Evolutionary conservation across 2,113 vertebrate genomes (phyloP).

Genomic region (Eulemur rufifrons): DNA sequence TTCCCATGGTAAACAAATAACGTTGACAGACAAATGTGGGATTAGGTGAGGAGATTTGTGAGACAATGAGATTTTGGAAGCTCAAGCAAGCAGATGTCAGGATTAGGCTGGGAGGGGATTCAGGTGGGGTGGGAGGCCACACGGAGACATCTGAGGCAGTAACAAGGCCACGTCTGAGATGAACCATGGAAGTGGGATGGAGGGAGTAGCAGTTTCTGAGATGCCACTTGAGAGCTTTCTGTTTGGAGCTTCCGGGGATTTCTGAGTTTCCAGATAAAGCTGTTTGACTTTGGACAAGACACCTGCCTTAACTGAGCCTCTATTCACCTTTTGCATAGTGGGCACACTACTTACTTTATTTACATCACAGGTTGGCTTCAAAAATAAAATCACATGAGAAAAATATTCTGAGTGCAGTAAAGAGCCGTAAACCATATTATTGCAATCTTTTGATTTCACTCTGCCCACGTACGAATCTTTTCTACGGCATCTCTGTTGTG

Average conservation of each 20-base stretch:
- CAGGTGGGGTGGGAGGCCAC: neutral
- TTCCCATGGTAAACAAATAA: conserved; percentile 77
- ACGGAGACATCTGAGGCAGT: neutral
- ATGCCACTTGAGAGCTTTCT: conserved; percentile 35
- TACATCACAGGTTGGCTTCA: neutral
- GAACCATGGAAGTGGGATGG: neutral
- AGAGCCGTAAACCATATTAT: neutral
- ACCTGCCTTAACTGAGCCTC: neutral
- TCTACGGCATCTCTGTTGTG: neutral
- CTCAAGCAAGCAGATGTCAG: conserved; percentile 78
- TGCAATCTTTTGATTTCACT: neutral
- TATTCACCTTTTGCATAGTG: neutral
- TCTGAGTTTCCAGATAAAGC: neutral
- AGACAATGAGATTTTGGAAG: conserved; percentile 79
- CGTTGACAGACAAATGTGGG: conserved; percentile 81
- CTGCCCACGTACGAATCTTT: neutral
- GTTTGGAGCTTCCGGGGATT: neutral
- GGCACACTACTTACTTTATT: neutral
- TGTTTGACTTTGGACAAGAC: neutral
- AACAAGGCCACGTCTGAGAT: neutral
- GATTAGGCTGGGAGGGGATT: conserved; percentile 68
- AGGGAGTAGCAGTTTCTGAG: conserved; percentile 49
- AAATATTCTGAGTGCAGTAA: neutral
- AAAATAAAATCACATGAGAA: neutral
- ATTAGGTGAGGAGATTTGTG: conserved; percentile 82